Evolutionary conservation across 2,797 vertebrate species (phyloP), one percentile per base, ranked within the genome.

Genomic region (Micropoecilia bifurca): DNA sequence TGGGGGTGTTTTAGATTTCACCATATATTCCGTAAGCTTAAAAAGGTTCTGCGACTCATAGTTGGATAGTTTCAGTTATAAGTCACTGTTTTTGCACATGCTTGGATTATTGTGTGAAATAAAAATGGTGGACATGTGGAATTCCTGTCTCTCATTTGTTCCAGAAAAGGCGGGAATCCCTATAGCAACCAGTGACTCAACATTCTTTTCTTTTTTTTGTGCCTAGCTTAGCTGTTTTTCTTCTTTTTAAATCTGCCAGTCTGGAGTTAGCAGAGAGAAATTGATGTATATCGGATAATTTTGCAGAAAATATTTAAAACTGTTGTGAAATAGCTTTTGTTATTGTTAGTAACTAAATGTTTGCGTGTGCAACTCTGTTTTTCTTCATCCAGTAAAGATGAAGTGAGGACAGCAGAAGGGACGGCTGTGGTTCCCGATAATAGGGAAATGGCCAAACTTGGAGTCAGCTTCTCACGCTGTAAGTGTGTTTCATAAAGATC

Each of bases 381-480:
- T 28, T 83, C 55, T 43, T 0, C 77, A 53, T 82, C 72, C 88
- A 99, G 98, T 81, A 97, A 96, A 61, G 96, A 94, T 47, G 96
- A 93, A 39, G 9, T 95, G 74, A 92, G 93, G 0, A 76, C 83
- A 12, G 82, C 90, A 0, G 96, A 97, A 80, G 97, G 97, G 3
- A 97, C 97, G 5, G 94, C 95, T 0, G 91, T 94, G 69, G 74
- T 94, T 46, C 88, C 25, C 18, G 95, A 98, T 73, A n/a, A 59
- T 0, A 93, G 90, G 0, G 95, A 97, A 50, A 91, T 96, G 0
- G 96, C 97, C 80, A 97, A 96, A 86, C 90, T 99, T n/a, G 95
- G 91, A 0, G 93, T 98, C 76, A 97, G 96, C 89, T 98, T 97
- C 88, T 97, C 93, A 20, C 96, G 95, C 88, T 96, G 98, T 99